These are phyloP conservation scores for Venustaconcha ellipsiformis DNA, from an alignment of 1,140 invertebrate species.

Conservation along the genomic window DNA sequence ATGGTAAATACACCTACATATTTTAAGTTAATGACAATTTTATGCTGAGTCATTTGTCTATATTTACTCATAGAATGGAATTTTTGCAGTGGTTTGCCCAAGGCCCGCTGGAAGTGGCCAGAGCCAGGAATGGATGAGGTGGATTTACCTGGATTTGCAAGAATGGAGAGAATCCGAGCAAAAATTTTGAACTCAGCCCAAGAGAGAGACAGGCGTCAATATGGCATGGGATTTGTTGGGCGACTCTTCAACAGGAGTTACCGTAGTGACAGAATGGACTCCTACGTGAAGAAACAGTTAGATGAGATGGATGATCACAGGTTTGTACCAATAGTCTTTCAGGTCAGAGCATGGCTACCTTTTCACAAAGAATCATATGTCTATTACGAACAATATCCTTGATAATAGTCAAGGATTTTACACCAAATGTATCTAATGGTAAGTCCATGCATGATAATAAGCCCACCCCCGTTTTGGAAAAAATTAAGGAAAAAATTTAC, in stretches of 20 bases:
- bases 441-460: not conserved
- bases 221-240: constrained; percentile 87
- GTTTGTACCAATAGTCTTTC: constrained; percentile 37
- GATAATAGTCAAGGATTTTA: no score
- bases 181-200: constrained; percentile 78
- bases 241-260: constrained; percentile 79
- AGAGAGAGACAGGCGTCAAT: constrained; percentile 84
- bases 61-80: no score
- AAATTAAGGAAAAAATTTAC: no score
- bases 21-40: no score
- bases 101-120: constrained; percentile 50
- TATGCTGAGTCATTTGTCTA: no score
- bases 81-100: constrained; percentile 17
- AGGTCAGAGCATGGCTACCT: no score
- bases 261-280: constrained; percentile 69
- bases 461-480: no score
- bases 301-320: constrained; percentile 92
- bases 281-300: constrained; percentile 81
- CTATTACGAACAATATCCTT: no score
- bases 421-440: not conserved
- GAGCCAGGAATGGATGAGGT: constrained; percentile 49
- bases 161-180: constrained; percentile 75
- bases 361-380: no score
- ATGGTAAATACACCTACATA: no score
- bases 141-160: constrained; percentile 43